Percentiles rank a stretch among this genome's conserved stretches.
Conservation (phyloP, 2,113 vertebrate species). For the Mustela nigripes region DNA sequence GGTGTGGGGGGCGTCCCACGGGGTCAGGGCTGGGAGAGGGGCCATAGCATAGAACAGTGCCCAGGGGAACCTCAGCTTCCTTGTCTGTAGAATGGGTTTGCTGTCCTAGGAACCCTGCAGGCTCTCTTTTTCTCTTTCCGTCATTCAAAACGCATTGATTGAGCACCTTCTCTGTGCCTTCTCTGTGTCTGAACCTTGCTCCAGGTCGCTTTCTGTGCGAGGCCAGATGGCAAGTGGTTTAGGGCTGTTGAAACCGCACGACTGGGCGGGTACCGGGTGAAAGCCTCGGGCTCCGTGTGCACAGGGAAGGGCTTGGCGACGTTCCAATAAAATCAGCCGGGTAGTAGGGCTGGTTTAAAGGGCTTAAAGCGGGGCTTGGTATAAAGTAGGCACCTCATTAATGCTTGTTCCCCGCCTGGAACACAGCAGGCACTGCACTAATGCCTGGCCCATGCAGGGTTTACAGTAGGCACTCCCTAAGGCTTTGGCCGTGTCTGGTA, state of each 20-base stretch:
- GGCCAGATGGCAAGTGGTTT: not conserved
- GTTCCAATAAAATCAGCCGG: not conserved
- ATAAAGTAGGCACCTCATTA: not conserved
- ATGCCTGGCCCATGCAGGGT: not conserved
- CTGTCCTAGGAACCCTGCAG: not conserved
- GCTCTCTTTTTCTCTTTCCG: not conserved
- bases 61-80: rapidly evolving
- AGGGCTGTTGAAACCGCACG: not conserved
- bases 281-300: not conserved
- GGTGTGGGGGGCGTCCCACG: not conserved
- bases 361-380: not conserved
- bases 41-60: rapidly evolving
- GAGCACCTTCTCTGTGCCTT: not conserved
- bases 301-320: not conserved
- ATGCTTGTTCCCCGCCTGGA: not conserved
- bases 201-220: not conserved
- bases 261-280: not conserved
- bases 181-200: not conserved
- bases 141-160: not conserved
- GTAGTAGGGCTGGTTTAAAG: not conserved
- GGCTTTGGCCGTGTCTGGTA: too few relatives aligned
- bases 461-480: not conserved
- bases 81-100: not conserved
- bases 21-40: not conserved
- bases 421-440: not conserved